Conservation (phyloP, 2,888 invertebrate species). For the Eupithecia centaureata region DNA sequence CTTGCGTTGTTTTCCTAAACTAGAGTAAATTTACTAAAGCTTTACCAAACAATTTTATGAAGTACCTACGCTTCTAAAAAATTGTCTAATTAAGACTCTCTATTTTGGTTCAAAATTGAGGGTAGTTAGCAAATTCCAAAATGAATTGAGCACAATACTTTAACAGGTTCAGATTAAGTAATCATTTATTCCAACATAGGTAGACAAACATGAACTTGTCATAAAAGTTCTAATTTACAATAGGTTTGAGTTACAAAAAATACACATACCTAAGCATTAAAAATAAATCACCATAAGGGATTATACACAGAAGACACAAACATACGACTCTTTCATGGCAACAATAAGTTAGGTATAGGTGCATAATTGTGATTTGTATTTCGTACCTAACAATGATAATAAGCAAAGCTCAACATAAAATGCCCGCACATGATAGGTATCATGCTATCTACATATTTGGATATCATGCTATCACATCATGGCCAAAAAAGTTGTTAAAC, state of each 20-base stretch:
- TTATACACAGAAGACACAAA: neutral
- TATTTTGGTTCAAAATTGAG: slow-evolving; percentile 7
- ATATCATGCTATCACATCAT: neutral
- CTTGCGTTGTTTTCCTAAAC: neutral
- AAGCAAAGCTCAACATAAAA: no score
- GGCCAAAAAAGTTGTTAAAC: neutral
- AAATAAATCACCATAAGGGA: neutral
- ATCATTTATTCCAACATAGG: no score
- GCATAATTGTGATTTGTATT: neutral
- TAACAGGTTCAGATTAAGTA: no score
- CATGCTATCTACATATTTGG: neutral
- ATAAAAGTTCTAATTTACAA: no score
- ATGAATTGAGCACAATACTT: neutral
- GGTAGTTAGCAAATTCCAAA: neutral
- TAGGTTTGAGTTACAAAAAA: no score
- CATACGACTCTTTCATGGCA: neutral
- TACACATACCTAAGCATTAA: no score
- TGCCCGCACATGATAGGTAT: no score
- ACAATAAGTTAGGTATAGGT: neutral
- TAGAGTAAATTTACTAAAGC: no score
- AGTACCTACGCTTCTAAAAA: no score
- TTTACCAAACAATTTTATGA: no score
- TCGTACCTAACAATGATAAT: neutral
- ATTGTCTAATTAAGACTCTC: no score
- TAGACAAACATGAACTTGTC: no score